phyloP scores from a whole-genome alignment of 1,140 invertebrate genomes.

The Phymorhynchus buccinoides region DNA sequence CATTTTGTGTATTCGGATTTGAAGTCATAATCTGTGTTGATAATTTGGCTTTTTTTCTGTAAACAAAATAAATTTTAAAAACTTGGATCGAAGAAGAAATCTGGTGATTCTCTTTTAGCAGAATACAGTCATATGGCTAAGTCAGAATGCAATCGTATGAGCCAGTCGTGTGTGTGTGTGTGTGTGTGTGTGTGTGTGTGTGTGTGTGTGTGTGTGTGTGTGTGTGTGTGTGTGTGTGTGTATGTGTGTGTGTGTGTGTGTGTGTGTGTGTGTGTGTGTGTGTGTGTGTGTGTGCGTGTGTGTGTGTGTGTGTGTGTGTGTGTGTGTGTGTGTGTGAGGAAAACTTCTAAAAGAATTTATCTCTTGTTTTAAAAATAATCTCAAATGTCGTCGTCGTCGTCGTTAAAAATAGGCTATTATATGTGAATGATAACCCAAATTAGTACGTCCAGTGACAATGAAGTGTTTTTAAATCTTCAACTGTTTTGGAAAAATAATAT shows the following conservation, averaged over 20 bases:
- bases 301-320: neutral
- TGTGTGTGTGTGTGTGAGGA: neutral
- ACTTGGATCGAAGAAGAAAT: neutral
- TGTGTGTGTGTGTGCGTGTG: neutral
- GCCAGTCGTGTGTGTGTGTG: neutral
- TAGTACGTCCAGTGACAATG: too few relatives aligned
- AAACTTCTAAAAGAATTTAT: too few relatives aligned
- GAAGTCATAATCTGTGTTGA: too few relatives aligned
- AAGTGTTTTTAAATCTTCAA: too few relatives aligned
- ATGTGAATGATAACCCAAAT: too few relatives aligned
- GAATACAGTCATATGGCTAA: neutral
- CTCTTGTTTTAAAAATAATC: too few relatives aligned
- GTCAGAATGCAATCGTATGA: neutral
- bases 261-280: neutral
- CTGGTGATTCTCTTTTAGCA: neutral
- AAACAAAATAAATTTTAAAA: neutral
- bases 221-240: neutral
- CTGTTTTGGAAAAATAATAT: too few relatives aligned
- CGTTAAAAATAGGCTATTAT: too few relatives aligned
- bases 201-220: neutral
- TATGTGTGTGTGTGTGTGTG: neutral
- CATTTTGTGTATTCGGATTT: too few relatives aligned
- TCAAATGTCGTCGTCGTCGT: too few relatives aligned
- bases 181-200: neutral
- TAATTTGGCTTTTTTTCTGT: too few relatives aligned